These are phyloP conservation scores for Ornithoptera priamus DNA, from an alignment of 2,888 invertebrate genomes.

Conservation along the genomic window DNA sequence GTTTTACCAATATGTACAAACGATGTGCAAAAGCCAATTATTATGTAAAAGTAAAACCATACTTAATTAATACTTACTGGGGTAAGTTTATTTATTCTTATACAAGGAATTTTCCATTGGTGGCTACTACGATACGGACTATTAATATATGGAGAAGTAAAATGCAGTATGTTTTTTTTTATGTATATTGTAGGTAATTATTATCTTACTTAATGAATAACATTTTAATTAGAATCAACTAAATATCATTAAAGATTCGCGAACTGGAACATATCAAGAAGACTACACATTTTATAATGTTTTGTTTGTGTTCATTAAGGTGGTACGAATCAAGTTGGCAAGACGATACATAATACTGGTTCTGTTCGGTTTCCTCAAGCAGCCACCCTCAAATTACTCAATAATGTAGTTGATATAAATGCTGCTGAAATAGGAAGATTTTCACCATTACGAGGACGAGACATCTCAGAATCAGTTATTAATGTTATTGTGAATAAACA, in stretches of 20 bases:
- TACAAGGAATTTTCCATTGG: constrained; percentile 4
- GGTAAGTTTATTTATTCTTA: constrained; percentile 34
- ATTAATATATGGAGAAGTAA: not conserved
- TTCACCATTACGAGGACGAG: constrained; percentile 82
- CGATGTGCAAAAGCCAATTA: constrained; percentile 33
- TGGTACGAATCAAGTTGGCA: constrained; percentile 46
- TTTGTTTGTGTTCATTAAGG: constrained; percentile 41
- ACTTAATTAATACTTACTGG: constrained; percentile 37
- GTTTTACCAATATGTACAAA: constrained; percentile 35
- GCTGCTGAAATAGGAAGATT: constrained; percentile 83
- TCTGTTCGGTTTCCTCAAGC: constrained; percentile 75
- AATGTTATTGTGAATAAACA: constrained; percentile 65
- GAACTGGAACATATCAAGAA: not conserved
- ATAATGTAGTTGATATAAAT: constrained; percentile 82
- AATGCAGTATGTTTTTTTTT: not conserved
- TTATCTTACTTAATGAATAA: not conserved
- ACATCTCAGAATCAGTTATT: constrained; percentile 82
- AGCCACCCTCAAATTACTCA: constrained; percentile 79
- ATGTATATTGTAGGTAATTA: not conserved
- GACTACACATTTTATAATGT: not conserved
- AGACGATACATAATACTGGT: constrained; percentile 71
- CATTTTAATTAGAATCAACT: not conserved
- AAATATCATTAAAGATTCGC: not conserved
- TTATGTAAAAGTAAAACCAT: constrained; percentile 33
- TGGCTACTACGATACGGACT: not conserved